phyloP scores from a whole-genome alignment of 2,113 vertebrate genomes.

The Mesoclemmys tuberculata region DNA sequence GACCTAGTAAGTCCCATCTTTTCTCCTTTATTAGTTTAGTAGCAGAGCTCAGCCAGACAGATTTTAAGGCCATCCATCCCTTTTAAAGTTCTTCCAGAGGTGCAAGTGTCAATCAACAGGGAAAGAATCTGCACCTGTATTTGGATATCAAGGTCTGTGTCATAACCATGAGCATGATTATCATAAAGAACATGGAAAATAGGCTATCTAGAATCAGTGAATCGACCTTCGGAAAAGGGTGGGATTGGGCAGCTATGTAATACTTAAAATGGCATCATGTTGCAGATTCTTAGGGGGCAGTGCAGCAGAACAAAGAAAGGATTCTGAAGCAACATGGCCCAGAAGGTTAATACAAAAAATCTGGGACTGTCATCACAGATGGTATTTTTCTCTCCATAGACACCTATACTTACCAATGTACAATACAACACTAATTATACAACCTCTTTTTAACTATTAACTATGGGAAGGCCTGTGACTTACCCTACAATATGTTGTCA shows the following conservation, averaged over 20 bases:
- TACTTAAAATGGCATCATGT: background rate
- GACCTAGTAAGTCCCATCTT: background rate
- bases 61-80: background rate
- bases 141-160: background rate
- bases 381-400: background rate
- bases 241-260: background rate
- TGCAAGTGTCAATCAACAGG: background rate
- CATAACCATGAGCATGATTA: background rate
- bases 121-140: background rate
- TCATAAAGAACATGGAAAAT: background rate
- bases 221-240: accelerated
- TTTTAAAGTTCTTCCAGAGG: background rate
- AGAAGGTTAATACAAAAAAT: accelerated
- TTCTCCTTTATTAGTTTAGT: background rate
- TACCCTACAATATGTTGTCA: background rate
- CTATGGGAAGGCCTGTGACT: background rate
- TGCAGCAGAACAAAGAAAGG: background rate
- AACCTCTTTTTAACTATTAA: background rate
- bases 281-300: background rate
- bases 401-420: background rate
- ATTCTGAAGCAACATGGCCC: background rate
- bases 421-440: background rate
- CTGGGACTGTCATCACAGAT: background rate
- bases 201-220: background rate
- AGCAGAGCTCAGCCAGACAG: background rate